Evolutionary conservation across 2,888 invertebrate genomes (phyloP), one percentile per base, ranked within the genome.

Genomic region (Blomia tropicalis): DNA sequence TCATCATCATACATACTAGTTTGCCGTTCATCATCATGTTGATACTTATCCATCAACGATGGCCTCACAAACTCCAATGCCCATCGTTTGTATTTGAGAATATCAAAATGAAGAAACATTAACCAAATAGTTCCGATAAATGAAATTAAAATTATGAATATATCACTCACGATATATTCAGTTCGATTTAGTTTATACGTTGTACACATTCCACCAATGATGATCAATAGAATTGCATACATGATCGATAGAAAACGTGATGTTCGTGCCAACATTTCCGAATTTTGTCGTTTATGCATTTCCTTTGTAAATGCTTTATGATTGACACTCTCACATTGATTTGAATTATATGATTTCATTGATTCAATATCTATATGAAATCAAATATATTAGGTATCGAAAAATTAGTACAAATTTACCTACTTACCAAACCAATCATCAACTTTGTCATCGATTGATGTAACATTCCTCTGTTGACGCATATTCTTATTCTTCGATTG

Each of bases 41-140:
- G 5, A 19, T 47, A 5, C 4, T 47, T 25, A 54, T 27, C 29
- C 23, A 58, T 29, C 14, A 43, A 14, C 30, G 43, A 27, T 2
- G 61, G 61, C 11, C 31, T 61, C 11, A 67, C 29, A 22, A 63
- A 58, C 30, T 64, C 61, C 7, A 65, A 43, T 31, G 67, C 66
- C 58, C 62, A 63, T 14, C 58, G 56, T 58, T 67, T 67, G 69
- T 82, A 82, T 60, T 78, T 71, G 56, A 77, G 74, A 62, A 84
- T 81, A 69, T 84, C 83, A 32, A 79, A 70, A 64, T 81, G 77
- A 44, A 84, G 72, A 69, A 77, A 83, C 25, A 79, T 64, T 41
- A 83, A 74, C 72, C 82, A 84, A 1, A 79, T 19, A 43, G 83
- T 76, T 53, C 83, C 82, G 31, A 81, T 70, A 3, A 74, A 66